Base-by-base conservation (phyloP, 2,113 vertebrate species). In the Madoqua kirkii region DNA sequence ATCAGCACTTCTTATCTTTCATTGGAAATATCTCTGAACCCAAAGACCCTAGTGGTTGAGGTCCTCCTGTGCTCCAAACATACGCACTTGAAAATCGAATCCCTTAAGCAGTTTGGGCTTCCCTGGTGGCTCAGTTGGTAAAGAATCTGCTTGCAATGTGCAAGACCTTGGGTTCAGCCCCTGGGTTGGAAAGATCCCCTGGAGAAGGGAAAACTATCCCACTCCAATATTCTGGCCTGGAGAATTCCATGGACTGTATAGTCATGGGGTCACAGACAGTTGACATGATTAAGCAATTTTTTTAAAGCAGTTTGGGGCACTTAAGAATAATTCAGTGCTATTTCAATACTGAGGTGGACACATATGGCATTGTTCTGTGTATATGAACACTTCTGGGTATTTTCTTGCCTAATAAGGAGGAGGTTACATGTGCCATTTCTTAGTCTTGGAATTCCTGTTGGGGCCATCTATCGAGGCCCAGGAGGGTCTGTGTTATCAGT, bases 401-500 rank as follows among this genome's bases (percentile, higher is more conserved):
- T 91, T 93, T 83, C 59, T 88, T 89, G 93, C 94, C 95, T 94
- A 87, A 82, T 84, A 93, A 97, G 96, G 95, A 95, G 85, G 85
- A 83, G 43, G 76, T 89, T 95, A 50, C 12, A 48, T 31, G 4
- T 96, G 96, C 45, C 93, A 74, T 92, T 96, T 88, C 92, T 89
- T 12, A 74, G 71, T 40, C 54, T 88, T 78, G 40, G 90, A 93
- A 85, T 94, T 54, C 89, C 87, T 96, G 95, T 89, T 7, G 9
- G 96, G 19, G 81, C 60, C 33, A 87, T 54, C 14, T 6, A 10
- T n/a, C 3, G 27, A 23, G 89, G 95, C 93, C 85, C 86, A 45
- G 67, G 97, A 76, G 57, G 96, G 89, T 95, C 94, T 40, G 43
- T 7, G 29, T 97, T 98, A 97, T 98, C 98, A 90, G 95, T 8